Conservation (phyloP, 2,113 vertebrate species). For the Centropus unirufus region DNA sequence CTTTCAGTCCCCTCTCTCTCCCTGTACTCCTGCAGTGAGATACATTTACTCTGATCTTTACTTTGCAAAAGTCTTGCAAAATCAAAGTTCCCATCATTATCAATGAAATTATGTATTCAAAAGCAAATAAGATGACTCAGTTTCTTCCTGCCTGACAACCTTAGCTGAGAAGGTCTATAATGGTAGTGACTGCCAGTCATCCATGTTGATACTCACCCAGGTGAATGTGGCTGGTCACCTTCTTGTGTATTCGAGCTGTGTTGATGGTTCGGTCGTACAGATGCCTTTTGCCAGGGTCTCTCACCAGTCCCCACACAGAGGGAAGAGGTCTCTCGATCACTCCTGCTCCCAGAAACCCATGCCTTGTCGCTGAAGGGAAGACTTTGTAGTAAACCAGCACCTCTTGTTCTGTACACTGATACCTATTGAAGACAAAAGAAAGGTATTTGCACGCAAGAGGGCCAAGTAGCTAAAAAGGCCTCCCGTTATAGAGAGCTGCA, state of each 20-base stretch:
- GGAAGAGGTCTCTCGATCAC: slow-evolving; percentile 84
- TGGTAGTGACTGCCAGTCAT: rapidly evolving
- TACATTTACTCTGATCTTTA: not conserved
- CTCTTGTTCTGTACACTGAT: slow-evolving; percentile 87
- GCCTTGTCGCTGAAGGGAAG: slow-evolving; percentile 83
- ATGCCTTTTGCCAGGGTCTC: slow-evolving; percentile 86
- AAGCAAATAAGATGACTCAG: not conserved
- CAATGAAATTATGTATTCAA: not conserved
- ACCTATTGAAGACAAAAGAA: slow-evolving; percentile 67
- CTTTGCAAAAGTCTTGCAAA: not conserved
- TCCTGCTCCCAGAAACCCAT: slow-evolving; percentile 89
- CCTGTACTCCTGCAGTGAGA: not conserved
- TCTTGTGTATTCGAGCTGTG: slow-evolving; percentile 84
- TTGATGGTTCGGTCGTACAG: slow-evolving; percentile 86
- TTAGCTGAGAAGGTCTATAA: not conserved
- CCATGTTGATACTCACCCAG: slow-evolving; percentile 81
- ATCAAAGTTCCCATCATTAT: not conserved
- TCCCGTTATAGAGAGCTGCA: not conserved
- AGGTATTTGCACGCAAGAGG: not conserved
- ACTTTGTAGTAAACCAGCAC: slow-evolving; percentile 88
- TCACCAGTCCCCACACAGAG: slow-evolving; percentile 84
- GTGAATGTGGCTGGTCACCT: slow-evolving; percentile 87
- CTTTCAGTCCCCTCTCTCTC: not conserved
- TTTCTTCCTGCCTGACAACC: not conserved
- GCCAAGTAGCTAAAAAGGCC: not conserved